Conservation (phyloP, 2,888 invertebrate genomes). For the Troilus luridus region DNA sequence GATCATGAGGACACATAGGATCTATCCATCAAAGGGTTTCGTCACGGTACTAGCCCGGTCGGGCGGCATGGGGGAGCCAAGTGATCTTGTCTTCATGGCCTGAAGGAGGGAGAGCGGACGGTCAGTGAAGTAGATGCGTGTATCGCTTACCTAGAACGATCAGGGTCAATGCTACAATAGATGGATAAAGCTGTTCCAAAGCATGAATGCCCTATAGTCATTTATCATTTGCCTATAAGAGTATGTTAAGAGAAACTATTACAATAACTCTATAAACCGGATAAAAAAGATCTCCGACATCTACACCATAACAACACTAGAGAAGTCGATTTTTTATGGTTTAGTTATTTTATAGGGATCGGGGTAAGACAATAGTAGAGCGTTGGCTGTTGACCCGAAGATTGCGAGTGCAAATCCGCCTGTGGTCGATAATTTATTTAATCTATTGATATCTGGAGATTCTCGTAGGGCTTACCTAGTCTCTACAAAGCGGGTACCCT, state of each 20-base stretch:
- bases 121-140: background rate
- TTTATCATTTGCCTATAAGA: background rate
- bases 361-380: too few relatives aligned
- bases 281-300: background rate
- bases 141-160: conserved; percentile 16
- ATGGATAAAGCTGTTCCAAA: background rate
- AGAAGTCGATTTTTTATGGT: too few relatives aligned
- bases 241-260: background rate
- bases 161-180: background rate
- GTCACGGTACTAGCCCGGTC: conserved; percentile 59
- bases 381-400: too few relatives aligned
- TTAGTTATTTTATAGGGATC: too few relatives aligned
- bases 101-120: background rate
- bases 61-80: conserved; percentile 32
- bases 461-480: too few relatives aligned
- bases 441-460: too few relatives aligned
- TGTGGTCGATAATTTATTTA: too few relatives aligned
- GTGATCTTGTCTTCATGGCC: background rate
- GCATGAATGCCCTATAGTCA: background rate
- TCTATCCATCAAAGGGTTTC: conserved; percentile 62
- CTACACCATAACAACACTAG: too few relatives aligned
- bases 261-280: background rate
- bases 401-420: too few relatives aligned
- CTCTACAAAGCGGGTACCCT: too few relatives aligned
- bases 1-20: background rate